Conservation (phyloP, 2,113 vertebrate species). For the Paedocypris sp. region DNA sequence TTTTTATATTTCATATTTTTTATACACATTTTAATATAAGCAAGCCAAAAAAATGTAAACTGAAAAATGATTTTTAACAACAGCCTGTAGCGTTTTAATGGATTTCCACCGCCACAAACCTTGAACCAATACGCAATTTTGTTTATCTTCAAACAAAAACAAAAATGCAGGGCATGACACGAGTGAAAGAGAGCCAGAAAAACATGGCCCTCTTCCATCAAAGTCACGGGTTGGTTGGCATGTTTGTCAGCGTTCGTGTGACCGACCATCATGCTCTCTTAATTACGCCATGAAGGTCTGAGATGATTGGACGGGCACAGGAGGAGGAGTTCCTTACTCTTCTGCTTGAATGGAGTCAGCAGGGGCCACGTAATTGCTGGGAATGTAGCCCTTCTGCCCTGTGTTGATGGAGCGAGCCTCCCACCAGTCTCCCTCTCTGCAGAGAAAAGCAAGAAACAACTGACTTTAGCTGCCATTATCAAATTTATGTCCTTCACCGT, state of each 20-base stretch:
- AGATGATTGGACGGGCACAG: constrained; percentile 5
- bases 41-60: too few relatives aligned
- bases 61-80: too few relatives aligned
- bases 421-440: constrained; percentile 99
- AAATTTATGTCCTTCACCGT: neutral
- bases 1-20: too few relatives aligned
- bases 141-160: neutral
- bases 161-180: neutral
- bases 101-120: too few relatives aligned
- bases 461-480: neutral
- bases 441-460: constrained; percentile 1
- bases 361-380: constrained; percentile 97
- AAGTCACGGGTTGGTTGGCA: constrained; percentile 13
- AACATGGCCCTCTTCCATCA: constrained; percentile 6
- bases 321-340: constrained; percentile 71
- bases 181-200: neutral
- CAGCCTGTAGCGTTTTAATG: too few relatives aligned
- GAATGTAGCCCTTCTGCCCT: constrained; percentile 94
- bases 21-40: too few relatives aligned
- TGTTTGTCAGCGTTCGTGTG: constrained; percentile 18
- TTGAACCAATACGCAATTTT: neutral
- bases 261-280: constrained; percentile 23
- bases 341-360: constrained; percentile 98
- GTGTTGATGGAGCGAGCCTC: constrained; percentile 97
- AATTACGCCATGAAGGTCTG: constrained; percentile 16